A percentile compares a stretch with the other conserved stretches of the same genome.
Conservation (phyloP, 2,888 invertebrate genomes). For the Stegophylla sp. region DNA sequence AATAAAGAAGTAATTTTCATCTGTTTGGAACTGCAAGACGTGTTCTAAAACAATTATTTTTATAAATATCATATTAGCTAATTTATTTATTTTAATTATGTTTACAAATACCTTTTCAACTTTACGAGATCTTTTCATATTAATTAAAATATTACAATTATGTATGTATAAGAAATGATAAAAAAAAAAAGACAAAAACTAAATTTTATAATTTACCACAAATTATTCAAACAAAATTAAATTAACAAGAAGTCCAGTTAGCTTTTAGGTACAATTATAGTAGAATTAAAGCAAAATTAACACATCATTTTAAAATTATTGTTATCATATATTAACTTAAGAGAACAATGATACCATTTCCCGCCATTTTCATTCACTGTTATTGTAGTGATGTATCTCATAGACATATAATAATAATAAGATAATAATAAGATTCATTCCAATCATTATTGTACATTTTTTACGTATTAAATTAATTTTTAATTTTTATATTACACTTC, state of each 20-base stretch:
- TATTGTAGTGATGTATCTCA: no score
- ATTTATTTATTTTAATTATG: not conserved
- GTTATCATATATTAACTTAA: not conserved
- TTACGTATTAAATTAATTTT: not conserved
- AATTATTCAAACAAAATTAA: not conserved
- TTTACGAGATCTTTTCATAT: slow-evolving; percentile 48
- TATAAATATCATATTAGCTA: not conserved
- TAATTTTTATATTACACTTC: no score
- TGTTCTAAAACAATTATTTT: not conserved
- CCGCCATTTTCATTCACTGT: not conserved
- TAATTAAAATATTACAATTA: not conserved
- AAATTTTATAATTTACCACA: not conserved
- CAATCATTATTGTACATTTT: not conserved
- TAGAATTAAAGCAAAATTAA: no score
- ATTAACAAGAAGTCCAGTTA: not conserved
- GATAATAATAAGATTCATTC: not conserved
- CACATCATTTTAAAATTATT: not conserved
- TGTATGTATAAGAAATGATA: not conserved
- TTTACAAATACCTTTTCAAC: slow-evolving; percentile 29
- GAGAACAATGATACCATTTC: not conserved
- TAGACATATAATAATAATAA: no score
- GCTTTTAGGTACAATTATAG: no score
- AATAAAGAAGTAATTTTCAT: slow-evolving; percentile 49
- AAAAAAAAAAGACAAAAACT: not conserved
- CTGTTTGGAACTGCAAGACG: slow-evolving; percentile 32